A percentile compares a stretch with the other conserved stretches of the same genome.
These are phyloP conservation scores for Drosophila colorata DNA, from an alignment of 2,888 invertebrate genomes.

Conservation along the genomic window DNA sequence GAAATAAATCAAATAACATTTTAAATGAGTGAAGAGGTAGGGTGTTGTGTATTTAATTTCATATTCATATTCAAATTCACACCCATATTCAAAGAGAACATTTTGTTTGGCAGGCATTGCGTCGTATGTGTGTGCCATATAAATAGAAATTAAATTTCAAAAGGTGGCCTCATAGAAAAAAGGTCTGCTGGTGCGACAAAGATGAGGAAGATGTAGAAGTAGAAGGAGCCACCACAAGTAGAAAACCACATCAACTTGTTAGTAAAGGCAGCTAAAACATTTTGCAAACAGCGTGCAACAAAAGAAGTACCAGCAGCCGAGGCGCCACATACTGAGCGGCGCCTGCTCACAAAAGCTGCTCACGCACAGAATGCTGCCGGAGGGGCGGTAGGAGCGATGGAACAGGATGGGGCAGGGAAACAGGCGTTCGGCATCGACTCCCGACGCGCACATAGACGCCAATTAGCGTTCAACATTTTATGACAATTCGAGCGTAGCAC, in stretches of 20 bases:
- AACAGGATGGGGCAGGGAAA: background rate
- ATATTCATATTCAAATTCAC: slow-evolving; percentile 34
- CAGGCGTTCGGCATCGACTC: slow-evolving; percentile 37
- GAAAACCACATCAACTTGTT: slow-evolving; percentile 57
- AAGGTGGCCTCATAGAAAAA: slow-evolving; percentile 39
- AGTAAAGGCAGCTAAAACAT: slow-evolving; percentile 36
- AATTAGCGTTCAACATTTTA: slow-evolving; percentile 81
- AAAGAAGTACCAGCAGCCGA: slow-evolving; percentile 51
- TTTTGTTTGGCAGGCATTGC: slow-evolving; percentile 12
- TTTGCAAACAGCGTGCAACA: slow-evolving; percentile 35
- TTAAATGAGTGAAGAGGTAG: background rate
- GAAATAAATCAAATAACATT: slow-evolving; percentile 6
- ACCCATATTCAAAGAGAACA: slow-evolving; percentile 1
- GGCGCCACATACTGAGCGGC: slow-evolving; percentile 67
- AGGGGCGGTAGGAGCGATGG: background rate
- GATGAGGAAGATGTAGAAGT: slow-evolving; percentile 13
- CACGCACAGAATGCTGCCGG: slow-evolving; percentile 58
- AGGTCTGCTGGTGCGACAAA: slow-evolving; percentile 8
- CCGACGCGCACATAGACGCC: slow-evolving; percentile 71
- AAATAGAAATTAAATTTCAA: slow-evolving; percentile 55
- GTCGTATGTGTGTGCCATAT: slow-evolving; percentile 26
- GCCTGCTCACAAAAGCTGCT: slow-evolving; percentile 51
- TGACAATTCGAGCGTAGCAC: slow-evolving; percentile 79
- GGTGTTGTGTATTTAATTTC: slow-evolving; percentile 11
- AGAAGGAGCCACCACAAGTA: too few relatives aligned